Conservation (phyloP, 2,888 invertebrate genomes). For the Ethmia dodecea region DNA sequence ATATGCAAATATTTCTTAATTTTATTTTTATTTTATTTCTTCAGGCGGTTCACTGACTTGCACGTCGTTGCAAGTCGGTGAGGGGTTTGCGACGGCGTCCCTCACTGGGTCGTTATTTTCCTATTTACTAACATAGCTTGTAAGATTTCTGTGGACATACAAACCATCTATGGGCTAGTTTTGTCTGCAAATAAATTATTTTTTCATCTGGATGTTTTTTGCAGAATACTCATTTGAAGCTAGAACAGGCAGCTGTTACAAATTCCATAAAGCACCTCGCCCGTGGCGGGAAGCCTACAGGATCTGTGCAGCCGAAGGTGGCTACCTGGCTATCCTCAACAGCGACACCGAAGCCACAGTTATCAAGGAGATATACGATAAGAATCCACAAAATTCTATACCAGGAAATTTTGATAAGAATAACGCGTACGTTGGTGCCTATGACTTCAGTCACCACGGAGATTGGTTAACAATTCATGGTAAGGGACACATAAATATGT, state of each 20-base stretch:
- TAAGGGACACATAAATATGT: too few relatives aligned
- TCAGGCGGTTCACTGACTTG: too few relatives aligned
- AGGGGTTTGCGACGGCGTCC: too few relatives aligned
- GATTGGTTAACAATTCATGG: slow-evolving; percentile 31
- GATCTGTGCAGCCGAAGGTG: slow-evolving; percentile 25
- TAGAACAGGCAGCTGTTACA: slow-evolving; percentile 27
- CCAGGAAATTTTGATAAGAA: slow-evolving; percentile 15
- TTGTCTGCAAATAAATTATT: too few relatives aligned
- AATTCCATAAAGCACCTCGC: slow-evolving; percentile 20
- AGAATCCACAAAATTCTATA: slow-evolving; percentile 3
- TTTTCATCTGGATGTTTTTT: too few relatives aligned
- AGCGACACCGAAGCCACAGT: slow-evolving; percentile 24
- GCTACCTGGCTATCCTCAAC: slow-evolving; percentile 25
- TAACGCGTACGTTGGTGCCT: slow-evolving; percentile 25
- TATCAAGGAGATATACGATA: slow-evolving; percentile 21
- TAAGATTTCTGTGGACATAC: too few relatives aligned
- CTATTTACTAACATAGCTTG: too few relatives aligned
- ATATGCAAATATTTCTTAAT: too few relatives aligned
- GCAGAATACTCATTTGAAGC: slow-evolving; percentile 9
- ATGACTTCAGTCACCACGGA: slow-evolving; percentile 23
- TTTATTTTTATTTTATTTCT: too few relatives aligned
- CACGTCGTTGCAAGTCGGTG: too few relatives aligned
- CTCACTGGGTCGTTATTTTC: too few relatives aligned
- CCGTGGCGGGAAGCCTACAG: slow-evolving; percentile 22
- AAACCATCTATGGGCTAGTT: too few relatives aligned